Base-by-base conservation (phyloP, 1,140 invertebrate genomes). In the Tetramorium parvispinum region DNA sequence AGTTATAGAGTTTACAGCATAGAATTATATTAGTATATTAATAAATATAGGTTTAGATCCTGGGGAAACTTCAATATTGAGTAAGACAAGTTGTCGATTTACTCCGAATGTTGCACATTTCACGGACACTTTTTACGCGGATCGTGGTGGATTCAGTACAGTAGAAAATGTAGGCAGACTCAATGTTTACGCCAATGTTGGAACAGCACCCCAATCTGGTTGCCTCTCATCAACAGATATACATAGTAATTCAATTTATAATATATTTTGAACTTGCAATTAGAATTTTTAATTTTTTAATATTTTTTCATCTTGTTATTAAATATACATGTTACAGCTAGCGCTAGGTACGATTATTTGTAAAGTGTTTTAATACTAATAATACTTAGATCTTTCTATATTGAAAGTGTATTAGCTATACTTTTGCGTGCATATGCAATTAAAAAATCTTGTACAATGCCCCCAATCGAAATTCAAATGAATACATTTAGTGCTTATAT, bases 41-140 rank as follows among this genome's bases (percentile, higher is more conserved):
- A 43, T 68, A 13, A 70, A 49, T 49, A 16, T 6, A 70, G 66
- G 21, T 49, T 70, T 70, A 49, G 66, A 70, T 18, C 43, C 66
- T 21, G 66, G 11, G 43, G 21, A 0, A 27, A 10, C 8, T 10
- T 7, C 8, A 6, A 0, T 0, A 43, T 0, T 43, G 7, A 7
- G 8, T 43, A 43, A 43, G 40, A 43, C 40, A 32, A 32, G 27
- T 2, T 43, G 40, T 43, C 40, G 40, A 8, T 24, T 70, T 24
- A 46, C 24, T 49, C 21, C 66, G 6, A 24, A 16, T 7, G 8
- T 46, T 13, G 66, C 66, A 49, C 11, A 49, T 3, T 70, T 70
- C 3, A 27, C 43, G n/a, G 66, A 70, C 6, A 13, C 13, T 27
- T 49, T 70, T 70, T 70, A 70, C 43, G 27, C 66, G 40, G 11